Conservation (phyloP, 1,140 invertebrate species). For the Carposina sasakii region DNA sequence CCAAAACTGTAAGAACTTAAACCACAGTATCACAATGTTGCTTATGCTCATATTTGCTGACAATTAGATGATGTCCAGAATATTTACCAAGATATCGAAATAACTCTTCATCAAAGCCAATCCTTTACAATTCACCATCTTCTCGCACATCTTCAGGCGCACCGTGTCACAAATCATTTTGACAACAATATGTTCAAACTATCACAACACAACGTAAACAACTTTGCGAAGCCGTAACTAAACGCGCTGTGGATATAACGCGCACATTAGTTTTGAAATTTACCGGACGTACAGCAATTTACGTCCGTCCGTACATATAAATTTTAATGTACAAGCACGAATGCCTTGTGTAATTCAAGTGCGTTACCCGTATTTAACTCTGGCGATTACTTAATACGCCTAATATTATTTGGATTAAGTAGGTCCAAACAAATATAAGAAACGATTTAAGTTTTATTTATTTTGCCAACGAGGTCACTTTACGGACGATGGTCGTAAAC, state of each 20-base stretch:
- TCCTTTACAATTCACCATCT: constrained; percentile 53
- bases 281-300: constrained; percentile 53
- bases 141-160: constrained; percentile 53
- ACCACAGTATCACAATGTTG: too few species aligned
- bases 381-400: too few species aligned
- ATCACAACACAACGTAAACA: constrained; percentile 25
- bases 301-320: constrained; percentile 24
- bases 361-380: too few species aligned
- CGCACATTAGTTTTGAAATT: constrained; percentile 52
- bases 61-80: too few species aligned
- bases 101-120: constrained; percentile 53
- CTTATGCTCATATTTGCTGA: too few species aligned
- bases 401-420: too few species aligned
- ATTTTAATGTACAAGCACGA: too few species aligned
- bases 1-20: too few species aligned
- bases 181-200: constrained; percentile 14
- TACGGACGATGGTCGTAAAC: not conserved
- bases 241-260: constrained; percentile 27
- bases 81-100: constrained; percentile 47
- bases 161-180: constrained; percentile 53
- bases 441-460: not conserved
- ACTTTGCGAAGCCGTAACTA: constrained; percentile 29
- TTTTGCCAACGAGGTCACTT: not conserved
- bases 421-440: too few species aligned
- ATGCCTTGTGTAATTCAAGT: too few species aligned